Evolutionary conservation across 2,888 invertebrate species (phyloP).

Genomic region (Harpagoxenus sublaevis): DNA sequence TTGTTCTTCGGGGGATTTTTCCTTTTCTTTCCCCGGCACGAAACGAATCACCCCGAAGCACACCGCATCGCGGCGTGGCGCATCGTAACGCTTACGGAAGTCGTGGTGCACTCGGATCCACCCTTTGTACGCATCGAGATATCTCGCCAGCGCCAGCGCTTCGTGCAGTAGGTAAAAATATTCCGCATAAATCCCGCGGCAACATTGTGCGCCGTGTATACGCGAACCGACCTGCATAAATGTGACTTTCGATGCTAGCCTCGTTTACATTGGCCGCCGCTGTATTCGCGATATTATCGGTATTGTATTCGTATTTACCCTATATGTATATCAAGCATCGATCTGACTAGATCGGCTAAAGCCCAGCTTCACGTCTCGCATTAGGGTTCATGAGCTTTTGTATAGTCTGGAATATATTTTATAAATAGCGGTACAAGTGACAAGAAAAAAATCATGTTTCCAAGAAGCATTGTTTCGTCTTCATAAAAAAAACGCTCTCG

Average conservation of each 20-base stretch:
- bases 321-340: background rate
- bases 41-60: constrained; percentile 53
- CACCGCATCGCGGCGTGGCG: constrained; percentile 9
- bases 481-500: background rate
- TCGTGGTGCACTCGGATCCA: constrained; percentile 27
- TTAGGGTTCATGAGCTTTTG: background rate
- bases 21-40: constrained; percentile 43
- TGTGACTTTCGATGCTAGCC: constrained; percentile 19
- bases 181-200: constrained; percentile 46
- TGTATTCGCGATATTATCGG: constrained; percentile 48
- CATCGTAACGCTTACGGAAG: constrained; percentile 39
- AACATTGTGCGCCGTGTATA: constrained; percentile 37
- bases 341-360: background rate
- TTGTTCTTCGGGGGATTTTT: constrained; percentile 29
- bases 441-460: background rate
- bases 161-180: constrained; percentile 29
- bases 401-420: background rate
- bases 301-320: constrained; percentile 40
- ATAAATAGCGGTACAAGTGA: background rate
- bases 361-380: background rate
- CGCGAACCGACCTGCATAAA: background rate
- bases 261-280: constrained; percentile 27
- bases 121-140: constrained; percentile 48
- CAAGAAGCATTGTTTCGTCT: background rate
- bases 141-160: constrained; percentile 19